Evolutionary conservation across 2,113 vertebrate genomes (phyloP), one percentile per base, ranked within the genome.

Genomic region (Melanostigma gelatinosum): DNA sequence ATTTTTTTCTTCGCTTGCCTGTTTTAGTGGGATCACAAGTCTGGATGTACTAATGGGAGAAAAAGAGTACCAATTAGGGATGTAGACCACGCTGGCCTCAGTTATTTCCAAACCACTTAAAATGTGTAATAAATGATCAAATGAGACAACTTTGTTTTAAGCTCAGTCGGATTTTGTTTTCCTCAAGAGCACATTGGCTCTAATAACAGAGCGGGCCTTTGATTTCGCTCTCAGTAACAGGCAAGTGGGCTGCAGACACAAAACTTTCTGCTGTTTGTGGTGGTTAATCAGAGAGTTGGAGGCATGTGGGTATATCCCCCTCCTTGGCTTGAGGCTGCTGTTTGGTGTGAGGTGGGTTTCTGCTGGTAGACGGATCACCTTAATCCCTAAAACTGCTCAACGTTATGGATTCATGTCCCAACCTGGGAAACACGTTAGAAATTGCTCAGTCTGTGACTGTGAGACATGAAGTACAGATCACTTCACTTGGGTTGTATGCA

Each of bases 101-200:
- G 90, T 89, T 91, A 91, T 94, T 95, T 94, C 94, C 91, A 94
- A 95, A 94, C 90, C 93, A 92, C 92, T 93, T 92, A 92, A 94
- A 95, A 94, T 93, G 94, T 94, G 93, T 93, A 93, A 92, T 94
- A 94, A 95, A 94, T 94, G 93, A 95, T 95, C 91, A 93, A 94
- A 95, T 94, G 82, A 93, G 94, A 95, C 94, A 93, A 93, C 80
- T 89, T 68, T 88, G 93, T 90, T 93, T 94, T 86, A 93, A 93
- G 92, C 89, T 88, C 92, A 94, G 93, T 93, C 85, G 76, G 92
- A 89, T 89, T 93, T 94, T 93, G 91, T 93, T 94, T 94, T 93
- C 90, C 89, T 93, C 93, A 86, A 90, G 90, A 92, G 90, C 79
- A 75, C 87, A 85, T 84, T 93, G 91, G 87, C 89, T 93, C 89